These are phyloP conservation scores for Drosophila navojoa DNA, from an alignment of 1,140 invertebrate genomes.

Conservation along the genomic window DNA sequence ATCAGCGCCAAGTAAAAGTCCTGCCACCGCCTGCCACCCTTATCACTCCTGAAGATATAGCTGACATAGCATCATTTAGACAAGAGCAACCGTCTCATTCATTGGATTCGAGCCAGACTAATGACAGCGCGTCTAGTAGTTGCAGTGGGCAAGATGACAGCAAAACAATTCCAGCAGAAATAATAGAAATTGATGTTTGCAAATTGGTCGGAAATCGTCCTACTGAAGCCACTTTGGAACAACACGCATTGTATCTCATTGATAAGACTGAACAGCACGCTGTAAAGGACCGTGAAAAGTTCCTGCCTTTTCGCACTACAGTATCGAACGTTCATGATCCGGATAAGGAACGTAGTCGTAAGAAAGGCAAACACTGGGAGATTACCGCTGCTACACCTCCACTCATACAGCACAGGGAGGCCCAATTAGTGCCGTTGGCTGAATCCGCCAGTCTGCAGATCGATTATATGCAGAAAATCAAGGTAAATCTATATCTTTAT, in stretches of 20 bases:
- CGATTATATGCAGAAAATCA: slow-evolving; percentile 67
- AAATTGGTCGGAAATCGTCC: slow-evolving; percentile 35
- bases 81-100: slow-evolving; percentile 47
- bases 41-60: slow-evolving; percentile 87
- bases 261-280: slow-evolving; percentile 85
- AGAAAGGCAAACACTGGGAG: slow-evolving; percentile 87
- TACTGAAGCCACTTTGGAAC: slow-evolving; percentile 71
- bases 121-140: slow-evolving; percentile 43
- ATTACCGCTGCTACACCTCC: slow-evolving; percentile 89
- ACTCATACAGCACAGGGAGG: slow-evolving; percentile 78
- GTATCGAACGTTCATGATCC: slow-evolving; percentile 87
- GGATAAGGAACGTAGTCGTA: slow-evolving; percentile 86
- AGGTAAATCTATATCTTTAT: slow-evolving; percentile 39
- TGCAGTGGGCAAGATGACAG: slow-evolving; percentile 1
- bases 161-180: slow-evolving; percentile 40
- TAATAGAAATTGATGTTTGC: slow-evolving; percentile 59
- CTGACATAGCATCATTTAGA: slow-evolving; percentile 85
- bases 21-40: slow-evolving; percentile 85
- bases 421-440: slow-evolving; percentile 68
- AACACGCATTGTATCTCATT: slow-evolving; percentile 86
- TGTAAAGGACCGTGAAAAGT: slow-evolving; percentile 83
- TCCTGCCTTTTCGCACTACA: slow-evolving; percentile 88
- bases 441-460: slow-evolving; percentile 75
- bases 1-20: slow-evolving; percentile 86
- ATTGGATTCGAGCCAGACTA: slow-evolving; percentile 43